Evolutionary conservation across 2,797 vertebrate species (phyloP), one percentile per base, ranked within the genome.

Genomic region (Schizothorax lantsangensis): DNA sequence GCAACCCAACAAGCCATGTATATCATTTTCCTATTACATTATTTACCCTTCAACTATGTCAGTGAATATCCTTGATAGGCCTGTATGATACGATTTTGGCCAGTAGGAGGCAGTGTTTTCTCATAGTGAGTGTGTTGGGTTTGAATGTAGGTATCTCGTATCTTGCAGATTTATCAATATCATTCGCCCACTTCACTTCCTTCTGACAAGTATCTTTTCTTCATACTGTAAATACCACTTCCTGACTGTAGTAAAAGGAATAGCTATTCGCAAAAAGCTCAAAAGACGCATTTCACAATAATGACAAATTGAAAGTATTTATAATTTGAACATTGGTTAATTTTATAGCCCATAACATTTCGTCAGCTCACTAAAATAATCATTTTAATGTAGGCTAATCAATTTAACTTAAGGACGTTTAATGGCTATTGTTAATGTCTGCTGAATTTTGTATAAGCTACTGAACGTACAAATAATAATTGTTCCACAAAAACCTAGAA

Each of bases 21-120:
- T 19, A 38, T 85, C 0, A n/a, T 30, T 85, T 69, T 30, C 23
- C 43, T 4, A 10, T 66, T 84, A 12, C 9, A 2, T 69, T 8
- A 52, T 84, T 49, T 26, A 45, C 54, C 26, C 9, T 4, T 78
- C 10, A 36, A 68, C 43, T 64, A 10, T 52, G 72, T 68, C 5
- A 36, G 26, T 83, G 21, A 43, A 4, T 5, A 12, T 49, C 47
- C 17, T n/a, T 38, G n/a, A 62, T 21, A 74, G 21, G 59, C 49
- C n/a, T 79, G 47, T 69, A 33, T 79, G 23, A 12, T 30, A 21
- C 9, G 15, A 40, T 72, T 68, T 73, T 85, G 30, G 77, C 68
- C 84, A 85, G 77, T 49, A 80, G 77, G 84, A 73, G 84, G 30
- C 43, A 85, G 52, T 85, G 84, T 72, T 73, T 85, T 85, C 66